A percentile compares a stretch with the other conserved stretches of the same genome.
Evolutionary conservation across 2,113 vertebrate species (phyloP).

Genomic region (Colius striatus): DNA sequence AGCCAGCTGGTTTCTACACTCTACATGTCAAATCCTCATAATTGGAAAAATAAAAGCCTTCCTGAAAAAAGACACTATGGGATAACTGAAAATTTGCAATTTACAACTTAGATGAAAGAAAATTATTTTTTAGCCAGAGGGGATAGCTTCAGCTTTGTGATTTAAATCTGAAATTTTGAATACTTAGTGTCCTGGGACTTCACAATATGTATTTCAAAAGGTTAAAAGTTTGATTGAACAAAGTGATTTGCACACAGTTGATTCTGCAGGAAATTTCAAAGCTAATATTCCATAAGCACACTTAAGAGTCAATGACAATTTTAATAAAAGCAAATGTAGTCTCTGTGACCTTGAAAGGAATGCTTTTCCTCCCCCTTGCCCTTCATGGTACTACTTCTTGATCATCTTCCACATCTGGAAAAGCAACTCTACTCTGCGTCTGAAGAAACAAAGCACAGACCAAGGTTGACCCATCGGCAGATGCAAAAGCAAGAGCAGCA

Average conservation of each 20-base stretch:
- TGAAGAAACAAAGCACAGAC: not conserved
- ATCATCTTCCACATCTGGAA: not conserved
- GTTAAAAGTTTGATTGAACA: conserved; percentile 25
- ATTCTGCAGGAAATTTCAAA: conserved; percentile 41
- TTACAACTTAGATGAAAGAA: not conserved
- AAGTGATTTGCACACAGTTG: not conserved
- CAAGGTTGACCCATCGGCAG: not conserved
- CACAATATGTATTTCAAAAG: not conserved
- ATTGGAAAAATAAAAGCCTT: not conserved
- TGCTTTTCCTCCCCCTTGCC: not conserved
- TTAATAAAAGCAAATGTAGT: not conserved
- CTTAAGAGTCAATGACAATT: not conserved
- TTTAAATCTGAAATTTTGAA: conserved; percentile 24
- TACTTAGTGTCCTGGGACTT: not conserved
- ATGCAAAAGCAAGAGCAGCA: not conserved
- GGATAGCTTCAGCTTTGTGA: not conserved
- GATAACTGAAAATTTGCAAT: not conserved
- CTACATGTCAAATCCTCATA: not conserved
- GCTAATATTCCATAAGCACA: not conserved
- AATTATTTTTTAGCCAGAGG: not conserved
- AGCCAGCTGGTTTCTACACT: not conserved
- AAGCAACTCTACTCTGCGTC: not conserved
- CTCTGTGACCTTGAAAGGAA: conserved; percentile 8
- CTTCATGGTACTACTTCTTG: not conserved
- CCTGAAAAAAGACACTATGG: not conserved